These are phyloP conservation scores for Polyommatus iphigenia DNA, from an alignment of 2,888 invertebrate species.

Conservation along the genomic window DNA sequence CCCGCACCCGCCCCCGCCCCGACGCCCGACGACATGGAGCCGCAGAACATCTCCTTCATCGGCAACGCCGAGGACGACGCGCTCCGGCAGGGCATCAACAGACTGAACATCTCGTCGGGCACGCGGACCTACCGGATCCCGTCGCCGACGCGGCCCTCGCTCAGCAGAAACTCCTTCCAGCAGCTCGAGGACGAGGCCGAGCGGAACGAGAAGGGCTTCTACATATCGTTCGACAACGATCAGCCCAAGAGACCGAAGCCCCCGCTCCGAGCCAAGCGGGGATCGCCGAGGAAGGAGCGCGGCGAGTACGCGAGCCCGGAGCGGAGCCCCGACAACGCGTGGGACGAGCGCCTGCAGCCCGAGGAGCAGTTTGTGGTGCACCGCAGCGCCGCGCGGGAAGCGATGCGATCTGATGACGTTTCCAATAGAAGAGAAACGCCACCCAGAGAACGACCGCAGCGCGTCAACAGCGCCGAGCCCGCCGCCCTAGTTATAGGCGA, in stretches of 20 bases:
- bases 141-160: conserved; percentile 89
- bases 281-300: conserved; percentile 87
- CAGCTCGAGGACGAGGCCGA: conserved; percentile 60
- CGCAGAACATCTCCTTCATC: conserved; percentile 95
- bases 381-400: conserved; percentile 40
- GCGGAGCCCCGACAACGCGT: conserved; percentile 56
- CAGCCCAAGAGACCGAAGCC: conserved; percentile 94
- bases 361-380: conserved; percentile 54
- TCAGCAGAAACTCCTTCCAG: conserved; percentile 87
- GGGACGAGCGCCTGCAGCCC: conserved; percentile 53
- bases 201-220: conserved; percentile 90
- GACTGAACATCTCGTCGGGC: conserved; percentile 92
- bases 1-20: conserved; percentile 86
- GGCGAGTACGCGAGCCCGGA: conserved; percentile 59
- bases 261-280: conserved; percentile 87
- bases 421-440: conserved; percentile 34
- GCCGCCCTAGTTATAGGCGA: conserved; percentile 72
- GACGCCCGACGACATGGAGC: conserved; percentile 92
- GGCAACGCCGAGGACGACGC: conserved; percentile 83
- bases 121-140: conserved; percentile 93
- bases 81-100: conserved; percentile 84
- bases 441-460: conserved; percentile 37
- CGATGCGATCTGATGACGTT: conserved; percentile 35
- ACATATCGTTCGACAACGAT: conserved; percentile 95
- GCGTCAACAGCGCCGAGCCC: conserved; percentile 53